These are phyloP conservation scores for Orgyia antiqua DNA, from an alignment of 2,888 invertebrate species.

Conservation along the genomic window DNA sequence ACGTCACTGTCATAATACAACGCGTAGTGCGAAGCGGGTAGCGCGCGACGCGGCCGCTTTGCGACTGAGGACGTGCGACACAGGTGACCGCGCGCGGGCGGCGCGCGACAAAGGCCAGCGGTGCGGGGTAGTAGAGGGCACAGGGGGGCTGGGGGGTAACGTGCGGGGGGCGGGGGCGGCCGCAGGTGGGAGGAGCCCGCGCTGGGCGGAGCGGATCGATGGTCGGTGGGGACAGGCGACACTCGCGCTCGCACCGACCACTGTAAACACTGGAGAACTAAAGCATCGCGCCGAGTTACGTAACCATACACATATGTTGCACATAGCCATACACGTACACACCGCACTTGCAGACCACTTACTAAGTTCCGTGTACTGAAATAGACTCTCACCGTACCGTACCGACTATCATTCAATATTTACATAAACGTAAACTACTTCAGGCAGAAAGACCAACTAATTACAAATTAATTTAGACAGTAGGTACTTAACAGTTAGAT, in stretches of 20 bases:
- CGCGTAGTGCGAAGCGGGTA: constrained; percentile 61
- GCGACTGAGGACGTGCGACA: constrained; percentile 78
- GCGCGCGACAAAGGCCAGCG: constrained; percentile 67
- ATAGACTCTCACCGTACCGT: constrained; percentile 13
- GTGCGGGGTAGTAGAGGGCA: constrained; percentile 51
- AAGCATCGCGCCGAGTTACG: constrained; percentile 56
- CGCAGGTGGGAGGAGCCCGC: constrained; percentile 69
- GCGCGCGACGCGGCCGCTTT: constrained; percentile 77
- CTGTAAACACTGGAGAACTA: constrained; percentile 61
- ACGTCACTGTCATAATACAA: constrained; percentile 69
- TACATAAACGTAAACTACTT: neutral
- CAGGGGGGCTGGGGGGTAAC: constrained; percentile 24
- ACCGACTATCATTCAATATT: constrained; percentile 7
- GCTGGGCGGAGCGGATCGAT: constrained; percentile 77
- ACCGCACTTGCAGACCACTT: constrained; percentile 16
- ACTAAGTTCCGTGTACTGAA: constrained; percentile 24
- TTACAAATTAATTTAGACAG: too few species aligned
- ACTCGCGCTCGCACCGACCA: constrained; percentile 56
- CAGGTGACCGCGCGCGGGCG: constrained; percentile 76
- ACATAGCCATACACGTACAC: constrained; percentile 26
- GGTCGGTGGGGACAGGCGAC: constrained; percentile 73
- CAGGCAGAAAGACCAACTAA: too few species aligned
- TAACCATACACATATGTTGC: constrained; percentile 42
- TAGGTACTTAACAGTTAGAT: too few species aligned
- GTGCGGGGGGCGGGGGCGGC: constrained; percentile 46